phyloP scores from a whole-genome alignment of 37 sponge, comb jelly and placozoan genomes.

The Halisarca cf. caerulea region DNA sequence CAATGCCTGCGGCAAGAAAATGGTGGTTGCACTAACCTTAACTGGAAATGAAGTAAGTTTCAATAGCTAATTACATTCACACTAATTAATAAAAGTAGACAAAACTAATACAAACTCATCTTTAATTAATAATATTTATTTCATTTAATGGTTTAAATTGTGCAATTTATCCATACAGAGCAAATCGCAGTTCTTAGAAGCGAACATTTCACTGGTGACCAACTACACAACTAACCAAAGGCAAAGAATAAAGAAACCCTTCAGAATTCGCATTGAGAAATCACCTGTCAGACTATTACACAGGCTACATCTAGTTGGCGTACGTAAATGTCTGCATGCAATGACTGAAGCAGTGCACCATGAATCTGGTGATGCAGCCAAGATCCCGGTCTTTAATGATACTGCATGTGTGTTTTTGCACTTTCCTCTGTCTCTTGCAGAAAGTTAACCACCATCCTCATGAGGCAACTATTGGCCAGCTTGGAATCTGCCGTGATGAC shows the following conservation, averaged over 20 bases:
- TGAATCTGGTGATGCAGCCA: no score
- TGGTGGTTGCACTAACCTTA: constrained; percentile 68
- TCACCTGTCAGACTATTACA: constrained; percentile 70
- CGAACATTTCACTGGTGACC: constrained; percentile 58
- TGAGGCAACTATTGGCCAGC: constrained; percentile 37
- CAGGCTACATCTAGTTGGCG: constrained; percentile 69
- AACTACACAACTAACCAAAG: constrained; percentile 18
- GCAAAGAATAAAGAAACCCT: constrained; percentile 63
- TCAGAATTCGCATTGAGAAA: constrained; percentile 67
- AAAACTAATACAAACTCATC: neutral
- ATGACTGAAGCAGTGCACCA: no score
- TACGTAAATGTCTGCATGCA: no score
- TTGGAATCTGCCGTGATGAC: constrained; percentile 51
- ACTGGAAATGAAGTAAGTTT: constrained; percentile 75
- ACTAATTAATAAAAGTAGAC: neutral
- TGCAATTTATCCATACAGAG: constrained; percentile 45
- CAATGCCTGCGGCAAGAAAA: constrained; percentile 51
- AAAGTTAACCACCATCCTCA: constrained; percentile 49
- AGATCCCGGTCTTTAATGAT: no score
- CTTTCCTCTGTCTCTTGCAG: constrained; percentile 24
- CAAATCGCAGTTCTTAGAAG: constrained; percentile 65
- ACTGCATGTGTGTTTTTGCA: no score
- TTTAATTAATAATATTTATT: neutral
- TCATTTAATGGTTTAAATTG: no score
- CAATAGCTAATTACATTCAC: neutral